These are phyloP conservation scores for Cyprinus carpio DNA, from an alignment of 2,113 vertebrate genomes.

Conservation along the genomic window DNA sequence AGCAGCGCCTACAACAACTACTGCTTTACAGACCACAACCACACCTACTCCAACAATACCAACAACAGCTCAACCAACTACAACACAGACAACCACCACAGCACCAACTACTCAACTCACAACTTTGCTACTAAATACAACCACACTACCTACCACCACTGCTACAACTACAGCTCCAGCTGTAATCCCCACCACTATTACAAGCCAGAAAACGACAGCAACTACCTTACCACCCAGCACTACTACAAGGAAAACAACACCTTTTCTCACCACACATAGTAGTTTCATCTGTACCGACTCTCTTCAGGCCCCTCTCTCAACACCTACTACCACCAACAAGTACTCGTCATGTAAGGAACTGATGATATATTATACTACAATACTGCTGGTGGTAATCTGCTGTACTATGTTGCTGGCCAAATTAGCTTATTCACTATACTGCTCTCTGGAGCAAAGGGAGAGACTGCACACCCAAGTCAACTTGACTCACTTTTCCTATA, in stretches of 20 bases:
- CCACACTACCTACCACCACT: background rate
- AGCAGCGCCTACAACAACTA: background rate
- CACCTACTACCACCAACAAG: background rate
- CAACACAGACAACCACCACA: background rate
- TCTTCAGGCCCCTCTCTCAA: background rate
- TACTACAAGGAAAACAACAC: background rate
- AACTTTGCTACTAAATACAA: background rate
- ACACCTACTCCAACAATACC: background rate
- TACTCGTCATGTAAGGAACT: constrained; percentile 59
- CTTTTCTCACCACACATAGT: constrained; percentile 34
- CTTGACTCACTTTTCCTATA: constrained; percentile 73
- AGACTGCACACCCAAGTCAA: constrained; percentile 60
- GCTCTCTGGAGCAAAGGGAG: constrained; percentile 60
- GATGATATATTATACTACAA: constrained; percentile 56
- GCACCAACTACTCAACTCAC: constrained; percentile 19
- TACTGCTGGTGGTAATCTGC: constrained; percentile 68
- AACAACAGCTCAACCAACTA: background rate
- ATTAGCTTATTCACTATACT: constrained; percentile 64
- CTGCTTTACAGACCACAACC: background rate
- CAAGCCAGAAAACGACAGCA: background rate
- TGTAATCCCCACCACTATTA: constrained; percentile 10
- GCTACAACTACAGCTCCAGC: constrained; percentile 1
- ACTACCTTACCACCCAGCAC: constrained; percentile 12
- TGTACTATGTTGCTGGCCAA: constrained; percentile 62
- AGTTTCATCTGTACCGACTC: constrained; percentile 52